Conservation (phyloP, 2,888 invertebrate genomes). For the Patella pellucida region DNA sequence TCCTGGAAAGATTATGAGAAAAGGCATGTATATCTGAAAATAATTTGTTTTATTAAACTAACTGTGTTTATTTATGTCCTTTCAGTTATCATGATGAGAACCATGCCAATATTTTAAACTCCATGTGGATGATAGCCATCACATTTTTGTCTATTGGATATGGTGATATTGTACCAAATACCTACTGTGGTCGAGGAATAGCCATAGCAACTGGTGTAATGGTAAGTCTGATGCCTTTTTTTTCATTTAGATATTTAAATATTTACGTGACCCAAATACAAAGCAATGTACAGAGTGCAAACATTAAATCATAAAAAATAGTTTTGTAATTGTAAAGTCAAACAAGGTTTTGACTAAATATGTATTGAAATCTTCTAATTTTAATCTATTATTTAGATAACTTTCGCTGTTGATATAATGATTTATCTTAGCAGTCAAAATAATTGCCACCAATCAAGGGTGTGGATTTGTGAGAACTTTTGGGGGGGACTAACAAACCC, state of each 20-base stretch:
- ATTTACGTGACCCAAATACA: background rate
- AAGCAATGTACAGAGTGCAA: background rate
- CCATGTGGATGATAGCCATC: constrained; percentile 99
- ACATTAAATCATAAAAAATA: no score
- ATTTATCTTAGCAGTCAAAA: no score
- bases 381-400: no score
- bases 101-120: constrained; percentile 95
- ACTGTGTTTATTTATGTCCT: constrained; percentile 29
- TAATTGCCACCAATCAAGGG: no score
- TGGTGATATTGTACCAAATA: constrained; percentile 99
- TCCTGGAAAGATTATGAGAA: no score
- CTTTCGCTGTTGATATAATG: no score
- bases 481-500: no score
- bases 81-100: constrained; percentile 96
- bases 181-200: constrained; percentile 99
- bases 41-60: background rate
- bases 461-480: no score
- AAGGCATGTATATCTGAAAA: no score
- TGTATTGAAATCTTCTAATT: no score
- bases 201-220: constrained; percentile 99
- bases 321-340: no score
- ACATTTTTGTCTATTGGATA: constrained; percentile 99
- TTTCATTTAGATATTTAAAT: background rate
- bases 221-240: constrained; percentile 78
- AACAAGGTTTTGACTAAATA: no score